These are phyloP conservation scores for Paramisgurnus dabryanus DNA, from an alignment of 2,113 vertebrate species.

Conservation along the genomic window DNA sequence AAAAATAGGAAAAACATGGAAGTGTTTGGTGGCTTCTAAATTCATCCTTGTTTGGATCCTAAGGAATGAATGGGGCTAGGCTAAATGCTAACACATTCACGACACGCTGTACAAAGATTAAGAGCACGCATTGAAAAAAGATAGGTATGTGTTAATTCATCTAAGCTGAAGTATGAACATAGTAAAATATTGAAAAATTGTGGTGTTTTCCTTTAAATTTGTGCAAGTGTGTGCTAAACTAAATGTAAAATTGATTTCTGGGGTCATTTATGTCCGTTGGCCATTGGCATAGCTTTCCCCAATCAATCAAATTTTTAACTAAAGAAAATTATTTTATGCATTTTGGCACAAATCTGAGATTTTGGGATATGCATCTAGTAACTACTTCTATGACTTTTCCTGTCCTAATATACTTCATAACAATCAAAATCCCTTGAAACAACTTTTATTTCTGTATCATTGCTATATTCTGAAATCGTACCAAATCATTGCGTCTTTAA, in stretches of 20 bases:
- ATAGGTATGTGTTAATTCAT: no score
- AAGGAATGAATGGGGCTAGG: no score
- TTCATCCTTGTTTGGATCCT: no score
- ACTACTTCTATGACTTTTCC: background rate
- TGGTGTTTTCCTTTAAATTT: constrained; percentile 2
- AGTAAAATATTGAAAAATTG: no score
- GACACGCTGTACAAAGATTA: no score
- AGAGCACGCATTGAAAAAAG: no score
- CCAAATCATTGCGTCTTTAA: background rate
- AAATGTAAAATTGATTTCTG: constrained; percentile 6
- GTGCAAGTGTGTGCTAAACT: background rate
- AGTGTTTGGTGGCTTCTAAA: no score
- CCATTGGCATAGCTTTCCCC: background rate
- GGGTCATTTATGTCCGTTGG: background rate
- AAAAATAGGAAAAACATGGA: no score
- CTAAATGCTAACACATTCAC: no score
- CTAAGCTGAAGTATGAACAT: no score
- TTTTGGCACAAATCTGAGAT: constrained; percentile 22
- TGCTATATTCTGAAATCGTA: background rate
- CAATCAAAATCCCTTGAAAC: background rate
- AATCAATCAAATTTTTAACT: background rate
- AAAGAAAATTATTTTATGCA: constrained; percentile 1
- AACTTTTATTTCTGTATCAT: background rate
- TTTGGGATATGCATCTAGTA: background rate
- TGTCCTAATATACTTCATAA: background rate